Evolutionary conservation across 2,888 invertebrate genomes (phyloP).

Genomic region (Drosophila fulvimacula): DNA sequence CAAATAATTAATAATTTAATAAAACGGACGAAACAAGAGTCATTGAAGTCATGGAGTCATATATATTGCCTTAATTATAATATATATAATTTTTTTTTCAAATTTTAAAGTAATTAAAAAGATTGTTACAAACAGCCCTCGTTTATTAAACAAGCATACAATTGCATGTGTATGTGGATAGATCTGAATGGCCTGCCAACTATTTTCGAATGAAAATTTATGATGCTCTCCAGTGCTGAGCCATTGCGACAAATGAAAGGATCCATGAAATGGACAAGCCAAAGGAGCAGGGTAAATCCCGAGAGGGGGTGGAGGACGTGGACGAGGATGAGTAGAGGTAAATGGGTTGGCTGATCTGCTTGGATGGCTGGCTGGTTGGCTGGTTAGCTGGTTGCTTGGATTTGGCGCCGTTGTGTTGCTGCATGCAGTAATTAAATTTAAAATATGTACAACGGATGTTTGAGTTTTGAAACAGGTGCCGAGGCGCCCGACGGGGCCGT

Average conservation of each 20-base stretch:
- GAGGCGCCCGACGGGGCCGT: background rate
- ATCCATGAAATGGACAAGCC: constrained; percentile 28
- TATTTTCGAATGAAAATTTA: constrained; percentile 67
- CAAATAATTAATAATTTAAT: no score
- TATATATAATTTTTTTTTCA: no score
- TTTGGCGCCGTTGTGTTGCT: constrained; percentile 52
- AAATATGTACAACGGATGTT: constrained; percentile 70
- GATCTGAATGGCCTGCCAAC: constrained; percentile 67
- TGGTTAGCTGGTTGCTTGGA: constrained; percentile 56
- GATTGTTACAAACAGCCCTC: constrained; percentile 26
- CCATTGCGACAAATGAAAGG: constrained; percentile 67
- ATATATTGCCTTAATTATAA: no score
- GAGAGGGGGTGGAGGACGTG: background rate
- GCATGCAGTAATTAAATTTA: constrained; percentile 74
- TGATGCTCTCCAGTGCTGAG: constrained; percentile 45
- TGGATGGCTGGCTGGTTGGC: constrained; percentile 35
- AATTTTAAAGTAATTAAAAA: no score
- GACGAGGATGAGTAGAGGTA: background rate
- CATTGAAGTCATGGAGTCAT: no score
- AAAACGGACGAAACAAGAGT: no score
- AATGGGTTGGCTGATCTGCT: constrained; percentile 44
- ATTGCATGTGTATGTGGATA: constrained; percentile 26
- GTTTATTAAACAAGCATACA: constrained; percentile 34
- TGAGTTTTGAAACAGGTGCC: constrained; percentile 67
- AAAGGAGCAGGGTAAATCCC: background rate